Evolutionary conservation across 1,140 invertebrate species (phyloP).

Genomic region (Micrasema minimum): DNA sequence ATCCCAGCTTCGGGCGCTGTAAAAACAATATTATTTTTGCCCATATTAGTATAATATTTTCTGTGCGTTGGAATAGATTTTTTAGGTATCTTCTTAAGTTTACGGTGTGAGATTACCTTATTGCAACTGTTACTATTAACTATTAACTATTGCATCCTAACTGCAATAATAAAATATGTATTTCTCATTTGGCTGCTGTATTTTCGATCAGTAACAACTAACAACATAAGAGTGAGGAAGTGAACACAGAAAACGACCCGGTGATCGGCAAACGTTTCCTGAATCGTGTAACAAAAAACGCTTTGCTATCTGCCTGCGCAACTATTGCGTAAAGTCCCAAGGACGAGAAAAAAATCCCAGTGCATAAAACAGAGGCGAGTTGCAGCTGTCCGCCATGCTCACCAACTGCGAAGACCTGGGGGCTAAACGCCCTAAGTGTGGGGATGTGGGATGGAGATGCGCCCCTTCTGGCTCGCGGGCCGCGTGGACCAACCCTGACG

Average conservation of each 20-base stretch:
- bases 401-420: slow-evolving; percentile 25
- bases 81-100: no score
- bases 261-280: slow-evolving; percentile 25
- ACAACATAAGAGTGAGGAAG: no score
- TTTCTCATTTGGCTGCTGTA: no score
- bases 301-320: slow-evolving; percentile 20
- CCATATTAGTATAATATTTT: no score
- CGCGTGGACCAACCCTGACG: slow-evolving; percentile 42
- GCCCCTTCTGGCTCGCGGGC: background rate
- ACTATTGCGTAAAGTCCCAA: slow-evolving; percentile 42
- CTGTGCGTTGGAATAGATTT: no score
- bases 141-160: no score
- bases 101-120: no score
- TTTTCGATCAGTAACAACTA: no score
- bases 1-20: no score
- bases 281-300: slow-evolving; percentile 29
- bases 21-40: no score
- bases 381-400: slow-evolving; percentile 41
- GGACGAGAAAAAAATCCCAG: slow-evolving; percentile 42
- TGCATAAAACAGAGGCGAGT: slow-evolving; percentile 36
- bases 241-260: slow-evolving; percentile 1
- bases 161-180: no score
- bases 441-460: background rate
- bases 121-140: no score
- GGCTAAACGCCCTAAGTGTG: slow-evolving; percentile 19